Percentiles rank a stretch among this genome's conserved stretches.
Conservation (phyloP, 1,140 invertebrate genomes). For the Homarus americanus region DNA sequence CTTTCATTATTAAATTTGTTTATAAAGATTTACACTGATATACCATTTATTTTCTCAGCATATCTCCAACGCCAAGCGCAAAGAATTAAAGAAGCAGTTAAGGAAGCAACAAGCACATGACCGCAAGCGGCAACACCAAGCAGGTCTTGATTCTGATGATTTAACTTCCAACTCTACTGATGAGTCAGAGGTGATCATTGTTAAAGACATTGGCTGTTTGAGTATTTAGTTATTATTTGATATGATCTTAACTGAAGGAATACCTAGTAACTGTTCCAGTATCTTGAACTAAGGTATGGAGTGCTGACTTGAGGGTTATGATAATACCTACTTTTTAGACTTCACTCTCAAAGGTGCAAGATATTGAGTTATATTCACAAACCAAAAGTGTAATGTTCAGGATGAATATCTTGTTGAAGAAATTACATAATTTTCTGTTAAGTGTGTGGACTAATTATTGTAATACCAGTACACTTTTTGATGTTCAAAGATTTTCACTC, state of each 20-base stretch:
- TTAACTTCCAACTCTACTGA: constrained; percentile 8
- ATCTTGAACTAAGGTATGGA: background rate
- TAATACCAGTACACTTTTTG: background rate
- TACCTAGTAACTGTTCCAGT: background rate
- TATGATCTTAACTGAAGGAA: background rate
- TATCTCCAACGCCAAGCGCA: constrained; percentile 63
- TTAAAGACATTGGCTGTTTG: constrained; percentile 70
- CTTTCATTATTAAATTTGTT: background rate
- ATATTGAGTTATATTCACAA: background rate
- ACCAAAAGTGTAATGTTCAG: background rate
- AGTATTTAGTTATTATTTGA: constrained; percentile 58
- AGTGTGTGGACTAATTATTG: background rate
- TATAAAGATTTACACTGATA: too few species aligned
- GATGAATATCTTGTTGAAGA: background rate
- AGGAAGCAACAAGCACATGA: constrained; percentile 67
- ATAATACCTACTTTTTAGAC: background rate
- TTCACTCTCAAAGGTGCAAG: background rate
- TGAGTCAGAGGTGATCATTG: constrained; percentile 63
- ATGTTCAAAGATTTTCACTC: background rate
- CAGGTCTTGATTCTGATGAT: constrained; percentile 24
- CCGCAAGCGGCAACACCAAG: constrained; percentile 48
- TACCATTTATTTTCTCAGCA: constrained; percentile 30
- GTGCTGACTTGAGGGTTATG: background rate
- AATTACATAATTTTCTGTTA: background rate
- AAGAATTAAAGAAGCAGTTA: constrained; percentile 69